These are phyloP conservation scores for Phragmatobia fuliginosa DNA, from an alignment of 2,888 invertebrate species.

Conservation along the genomic window DNA sequence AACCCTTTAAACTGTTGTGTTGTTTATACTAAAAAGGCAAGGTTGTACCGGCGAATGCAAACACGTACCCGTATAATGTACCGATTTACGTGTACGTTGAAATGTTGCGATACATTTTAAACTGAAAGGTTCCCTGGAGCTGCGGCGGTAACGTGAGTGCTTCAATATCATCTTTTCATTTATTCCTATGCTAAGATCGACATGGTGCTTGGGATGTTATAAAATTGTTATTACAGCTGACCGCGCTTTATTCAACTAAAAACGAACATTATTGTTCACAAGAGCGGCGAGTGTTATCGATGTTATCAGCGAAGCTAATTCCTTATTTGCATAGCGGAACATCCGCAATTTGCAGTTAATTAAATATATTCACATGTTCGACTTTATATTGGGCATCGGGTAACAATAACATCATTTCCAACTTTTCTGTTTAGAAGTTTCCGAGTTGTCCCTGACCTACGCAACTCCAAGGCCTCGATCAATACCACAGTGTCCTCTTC, in stretches of 20 bases:
- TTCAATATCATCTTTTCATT: no score
- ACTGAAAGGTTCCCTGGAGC: no score
- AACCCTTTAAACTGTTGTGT: no score
- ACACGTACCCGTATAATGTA: no score
- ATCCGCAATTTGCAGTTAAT: neutral
- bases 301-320: conserved; percentile 2
- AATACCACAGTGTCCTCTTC: conserved; percentile 1
- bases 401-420: neutral
- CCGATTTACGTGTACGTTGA: no score
- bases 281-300: neutral
- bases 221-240: neutral
- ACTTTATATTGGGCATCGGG: neutral
- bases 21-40: no score
- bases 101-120: no score
- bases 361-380: neutral
- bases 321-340: neutral
- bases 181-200: neutral
- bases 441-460: conserved; percentile 11
- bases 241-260: neutral
- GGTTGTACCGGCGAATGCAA: no score
- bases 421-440: neutral
- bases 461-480: conserved; percentile 10
- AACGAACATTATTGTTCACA: neutral
- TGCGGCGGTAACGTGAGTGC: no score
- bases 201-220: neutral